Evolutionary conservation across 2,888 invertebrate genomes (phyloP).

Genomic region (Drosophila cognata): DNA sequence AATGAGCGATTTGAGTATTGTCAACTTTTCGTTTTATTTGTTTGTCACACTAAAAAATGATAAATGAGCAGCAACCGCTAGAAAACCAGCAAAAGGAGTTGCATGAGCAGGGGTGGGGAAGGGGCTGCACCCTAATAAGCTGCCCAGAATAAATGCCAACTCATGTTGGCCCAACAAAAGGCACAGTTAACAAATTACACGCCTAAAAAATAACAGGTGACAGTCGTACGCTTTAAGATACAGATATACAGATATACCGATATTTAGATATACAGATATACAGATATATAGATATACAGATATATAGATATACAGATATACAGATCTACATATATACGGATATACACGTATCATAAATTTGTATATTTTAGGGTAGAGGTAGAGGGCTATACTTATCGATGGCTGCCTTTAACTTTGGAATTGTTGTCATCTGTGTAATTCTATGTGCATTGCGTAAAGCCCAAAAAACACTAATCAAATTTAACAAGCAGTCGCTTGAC

Average conservation of each 20-base stretch:
- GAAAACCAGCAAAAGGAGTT: slow-evolving; percentile 3
- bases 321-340: neutral
- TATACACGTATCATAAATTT: neutral
- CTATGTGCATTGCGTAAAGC: neutral
- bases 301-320: too few species aligned
- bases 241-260: too few species aligned
- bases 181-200: slow-evolving; percentile 63
- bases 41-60: slow-evolving; percentile 65
- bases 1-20: slow-evolving; percentile 70
- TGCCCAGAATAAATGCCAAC: slow-evolving; percentile 50
- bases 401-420: neutral
- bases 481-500: slow-evolving; percentile 7
- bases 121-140: slow-evolving; percentile 11
- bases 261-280: too few species aligned
- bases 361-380: neutral
- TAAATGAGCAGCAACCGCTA: slow-evolving; percentile 60
- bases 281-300: too few species aligned
- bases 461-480: slow-evolving; percentile 7
- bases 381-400: neutral
- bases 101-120: neutral
- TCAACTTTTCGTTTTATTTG: slow-evolving; percentile 61
- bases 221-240: slow-evolving; percentile 14
- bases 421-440: neutral
- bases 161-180: slow-evolving; percentile 48
- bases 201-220: slow-evolving; percentile 63